phyloP scores from a whole-genome alignment of 30 jellyfish, hydroid and myxozoan genomes.

The Pelagia noctiluca region DNA sequence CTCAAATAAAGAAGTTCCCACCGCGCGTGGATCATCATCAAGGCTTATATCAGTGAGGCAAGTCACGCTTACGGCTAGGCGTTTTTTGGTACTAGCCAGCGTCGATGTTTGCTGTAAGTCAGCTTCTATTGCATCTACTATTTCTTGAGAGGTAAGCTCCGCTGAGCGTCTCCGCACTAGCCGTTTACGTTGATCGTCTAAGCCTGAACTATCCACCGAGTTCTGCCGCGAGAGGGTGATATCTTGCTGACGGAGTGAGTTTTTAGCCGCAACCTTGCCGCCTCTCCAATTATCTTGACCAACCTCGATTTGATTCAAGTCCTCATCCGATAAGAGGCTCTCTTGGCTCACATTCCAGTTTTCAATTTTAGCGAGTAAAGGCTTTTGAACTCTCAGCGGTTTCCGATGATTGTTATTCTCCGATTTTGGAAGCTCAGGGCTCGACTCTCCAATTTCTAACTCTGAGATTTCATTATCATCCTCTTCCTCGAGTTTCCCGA shows the following conservation, averaged over 20 bases:
- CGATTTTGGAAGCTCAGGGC: neutral
- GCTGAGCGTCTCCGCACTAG: slow-evolving; percentile 14
- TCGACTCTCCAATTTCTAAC: neutral
- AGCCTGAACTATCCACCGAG: neutral
- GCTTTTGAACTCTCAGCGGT: slow-evolving; percentile 54
- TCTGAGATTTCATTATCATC: neutral
- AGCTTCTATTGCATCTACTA: neutral
- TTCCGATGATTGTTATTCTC: slow-evolving; percentile 31
- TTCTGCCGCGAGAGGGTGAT: neutral
- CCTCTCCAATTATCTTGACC: neutral
- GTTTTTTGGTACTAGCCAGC: slow-evolving; percentile 39
- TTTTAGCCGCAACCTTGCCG: neutral
- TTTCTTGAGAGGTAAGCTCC: slow-evolving; percentile 7
- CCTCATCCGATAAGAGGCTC: slow-evolving; percentile 56
- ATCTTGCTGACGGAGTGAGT: neutral
- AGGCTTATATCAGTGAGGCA: slow-evolving; percentile 64
- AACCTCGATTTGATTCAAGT: neutral
- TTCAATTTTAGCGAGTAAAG: slow-evolving; percentile 30
- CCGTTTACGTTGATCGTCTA: neutral
- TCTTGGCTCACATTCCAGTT: slow-evolving; percentile 71
- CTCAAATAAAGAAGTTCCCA: slow-evolving; percentile 87
- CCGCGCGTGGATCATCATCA: slow-evolving; percentile 76
- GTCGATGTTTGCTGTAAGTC: neutral
- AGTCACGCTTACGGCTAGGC: slow-evolving; percentile 59
- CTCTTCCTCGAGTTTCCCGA: neutral